phyloP scores from a whole-genome alignment of 2,797 vertebrate species.

The Odontamblyopus rebecca region DNA sequence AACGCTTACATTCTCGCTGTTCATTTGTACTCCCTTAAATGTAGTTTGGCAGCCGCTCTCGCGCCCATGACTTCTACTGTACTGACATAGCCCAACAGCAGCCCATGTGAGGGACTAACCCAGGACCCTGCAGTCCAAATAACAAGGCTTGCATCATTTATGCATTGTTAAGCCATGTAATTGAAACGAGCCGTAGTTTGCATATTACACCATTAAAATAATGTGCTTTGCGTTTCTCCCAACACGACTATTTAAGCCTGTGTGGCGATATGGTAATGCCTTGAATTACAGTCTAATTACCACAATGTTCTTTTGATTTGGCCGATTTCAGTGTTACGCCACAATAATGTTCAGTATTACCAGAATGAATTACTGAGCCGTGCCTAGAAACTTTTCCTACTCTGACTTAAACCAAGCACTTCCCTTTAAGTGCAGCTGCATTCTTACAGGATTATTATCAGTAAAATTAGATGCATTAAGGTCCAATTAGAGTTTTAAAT shows the following conservation, averaged over 20 bases:
- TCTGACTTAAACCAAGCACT: constrained; percentile 64
- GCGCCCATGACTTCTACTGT: constrained; percentile 84
- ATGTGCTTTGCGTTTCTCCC: constrained; percentile 98
- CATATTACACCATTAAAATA: constrained; percentile 99
- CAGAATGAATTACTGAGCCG: constrained; percentile 75
- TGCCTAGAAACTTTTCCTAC: constrained; percentile 74
- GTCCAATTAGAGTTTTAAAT: constrained; percentile 65
- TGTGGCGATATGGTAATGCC: constrained; percentile 95
- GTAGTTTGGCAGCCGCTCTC: constrained; percentile 89
- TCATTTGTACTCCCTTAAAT: constrained; percentile 99
- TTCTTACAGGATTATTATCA: constrained; percentile 65
- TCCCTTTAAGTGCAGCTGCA: constrained; percentile 56
- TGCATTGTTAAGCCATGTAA: constrained; percentile 99
- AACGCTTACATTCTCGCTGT: constrained; percentile 98
- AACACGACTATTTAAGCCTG: constrained; percentile 98
- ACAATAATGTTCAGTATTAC: constrained; percentile 81
- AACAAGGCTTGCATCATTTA: constrained; percentile 97
- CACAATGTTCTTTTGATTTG: constrained; percentile 99
- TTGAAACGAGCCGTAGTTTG: constrained; percentile 99
- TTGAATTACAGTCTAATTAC: constrained; percentile 99
- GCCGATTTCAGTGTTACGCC: constrained; percentile 90
- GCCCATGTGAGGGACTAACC: constrained; percentile 85
- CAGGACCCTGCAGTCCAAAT: constrained; percentile 89
- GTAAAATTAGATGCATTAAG: constrained; percentile 67
- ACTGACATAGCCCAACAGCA: constrained; percentile 64